Evolutionary conservation across 2,113 vertebrate genomes (phyloP), one percentile per base, ranked within the genome.

Genomic region (Emydura subglobosa): DNA sequence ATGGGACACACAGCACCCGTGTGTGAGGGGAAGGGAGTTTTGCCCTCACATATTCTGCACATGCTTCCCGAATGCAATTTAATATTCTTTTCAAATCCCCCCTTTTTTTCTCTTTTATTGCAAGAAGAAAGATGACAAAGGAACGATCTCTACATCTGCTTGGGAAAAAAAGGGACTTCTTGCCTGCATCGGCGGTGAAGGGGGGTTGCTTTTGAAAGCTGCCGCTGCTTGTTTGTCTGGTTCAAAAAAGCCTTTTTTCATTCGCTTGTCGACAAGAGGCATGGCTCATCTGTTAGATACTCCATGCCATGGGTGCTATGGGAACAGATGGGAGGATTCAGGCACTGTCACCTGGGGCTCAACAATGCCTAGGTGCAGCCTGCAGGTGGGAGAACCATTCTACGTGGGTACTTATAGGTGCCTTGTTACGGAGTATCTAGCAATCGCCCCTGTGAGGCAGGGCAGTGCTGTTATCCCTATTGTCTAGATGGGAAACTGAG

Each of bases 111-210:
- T 93, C 87, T 81, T 88, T 79, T 89, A 89, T 91, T 88, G 83
- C 78, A 39, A 84, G 80, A 97, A 89, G 93, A 96, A 94, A 96
- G 94, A 93, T 96, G 96, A 97, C 96, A 97, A 97, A 98, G 96
- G 92, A 83, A 65, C 0, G 2, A 57, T 92, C 88, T 93, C 96
- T 80, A 90, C 88, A 79, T 91, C 87, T 65, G 82, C 91, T 96
- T 4, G 1, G 78, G n/a, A 12, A 13, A 34, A 34, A 84, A 80
- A 54, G 29, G 53, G 53, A 12, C 57, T 42, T 88, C 85, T 91
- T 91, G 78, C 61, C 47, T n/a, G 72, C 68, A 83, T 79, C 94
- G 79, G 85, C 1, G 2, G 76, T 49, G 90, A 90, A 42, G 92
- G 89, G 83, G 25, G 84, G 55, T 53, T 68, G 86, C 86, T 83